Evolutionary conservation across 2,888 invertebrate genomes (phyloP).

Genomic region (Callinectes sapidus): DNA sequence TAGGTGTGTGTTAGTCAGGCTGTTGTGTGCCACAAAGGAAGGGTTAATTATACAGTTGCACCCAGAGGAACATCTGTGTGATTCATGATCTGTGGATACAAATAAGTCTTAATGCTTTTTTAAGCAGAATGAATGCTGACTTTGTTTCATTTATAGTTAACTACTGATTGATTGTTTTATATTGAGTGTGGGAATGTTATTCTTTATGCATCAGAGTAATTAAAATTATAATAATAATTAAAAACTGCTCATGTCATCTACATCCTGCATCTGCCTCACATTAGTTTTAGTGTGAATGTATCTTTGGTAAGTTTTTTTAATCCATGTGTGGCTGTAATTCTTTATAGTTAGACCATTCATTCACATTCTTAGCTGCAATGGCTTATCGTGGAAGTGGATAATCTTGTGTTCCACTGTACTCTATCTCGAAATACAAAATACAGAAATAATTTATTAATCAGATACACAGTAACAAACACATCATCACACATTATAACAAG

Average conservation of each 20-base stretch:
- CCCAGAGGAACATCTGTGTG: background rate
- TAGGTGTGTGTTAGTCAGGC: background rate
- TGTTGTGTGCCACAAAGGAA: background rate
- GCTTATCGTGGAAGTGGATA: no score
- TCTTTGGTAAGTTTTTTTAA: no score
- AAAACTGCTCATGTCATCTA: background rate
- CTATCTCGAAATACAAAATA: background rate
- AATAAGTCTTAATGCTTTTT: background rate
- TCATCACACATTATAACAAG: background rate
- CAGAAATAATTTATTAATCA: slow-evolving; percentile 15
- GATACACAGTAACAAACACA: background rate
- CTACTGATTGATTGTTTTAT: slow-evolving; percentile 7
- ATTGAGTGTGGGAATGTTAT: slow-evolving; percentile 26
- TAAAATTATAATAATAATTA: background rate
- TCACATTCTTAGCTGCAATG: background rate
- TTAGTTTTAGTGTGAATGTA: no score
- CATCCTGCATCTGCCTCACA: background rate
- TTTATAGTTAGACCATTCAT: background rate
- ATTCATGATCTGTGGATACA: background rate
- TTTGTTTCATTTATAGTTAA: background rate
- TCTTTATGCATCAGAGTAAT: slow-evolving; percentile 15
- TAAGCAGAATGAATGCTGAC: background rate
- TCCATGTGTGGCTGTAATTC: no score
- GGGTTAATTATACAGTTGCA: background rate
- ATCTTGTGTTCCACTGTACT: background rate